Evolutionary conservation across 2,888 invertebrate species (phyloP).

Genomic region (Notodonta dromedarius): DNA sequence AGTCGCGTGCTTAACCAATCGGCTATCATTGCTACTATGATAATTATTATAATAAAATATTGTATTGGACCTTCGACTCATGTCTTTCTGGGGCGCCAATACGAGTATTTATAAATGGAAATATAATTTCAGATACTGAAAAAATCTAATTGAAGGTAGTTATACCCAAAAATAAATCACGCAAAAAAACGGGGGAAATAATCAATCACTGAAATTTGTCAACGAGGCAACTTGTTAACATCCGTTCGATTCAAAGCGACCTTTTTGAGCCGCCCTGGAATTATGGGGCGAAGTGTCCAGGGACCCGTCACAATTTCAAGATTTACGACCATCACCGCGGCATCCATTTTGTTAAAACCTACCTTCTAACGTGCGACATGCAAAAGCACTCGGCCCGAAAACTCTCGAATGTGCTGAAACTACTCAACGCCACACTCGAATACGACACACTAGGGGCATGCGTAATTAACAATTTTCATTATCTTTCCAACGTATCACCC

Average conservation of each 20-base stretch:
- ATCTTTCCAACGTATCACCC: slow-evolving; percentile 34
- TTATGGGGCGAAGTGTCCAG: slow-evolving; percentile 47
- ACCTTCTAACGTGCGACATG: slow-evolving; percentile 67
- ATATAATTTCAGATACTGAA: no score
- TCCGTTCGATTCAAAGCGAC: slow-evolving; percentile 30
- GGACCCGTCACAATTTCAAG: slow-evolving; percentile 63
- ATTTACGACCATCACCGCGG: slow-evolving; percentile 62
- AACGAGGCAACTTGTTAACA: slow-evolving; percentile 39
- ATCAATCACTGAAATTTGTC: slow-evolving; percentile 40
- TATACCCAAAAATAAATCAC: slow-evolving; percentile 15
- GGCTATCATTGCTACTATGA: no score
- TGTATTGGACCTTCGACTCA: no score
- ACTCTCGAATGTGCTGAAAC: slow-evolving; percentile 59
- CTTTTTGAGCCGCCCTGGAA: slow-evolving; percentile 36
- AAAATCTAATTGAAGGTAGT: slow-evolving; percentile 13
- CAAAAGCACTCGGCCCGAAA: slow-evolving; percentile 72
- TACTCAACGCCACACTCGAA: slow-evolving; percentile 52
- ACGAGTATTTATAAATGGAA: no score
- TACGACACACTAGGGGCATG: slow-evolving; percentile 39
- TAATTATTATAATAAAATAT: no score
- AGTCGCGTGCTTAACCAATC: no score
- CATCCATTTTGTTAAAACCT: slow-evolving; percentile 69
- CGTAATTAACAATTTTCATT: slow-evolving; percentile 60
- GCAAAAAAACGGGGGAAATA: slow-evolving; percentile 23
- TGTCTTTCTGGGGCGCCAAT: no score